Evolutionary conservation across 2,797 vertebrate genomes (phyloP).

Genomic region (Apogon talboti): DNA sequence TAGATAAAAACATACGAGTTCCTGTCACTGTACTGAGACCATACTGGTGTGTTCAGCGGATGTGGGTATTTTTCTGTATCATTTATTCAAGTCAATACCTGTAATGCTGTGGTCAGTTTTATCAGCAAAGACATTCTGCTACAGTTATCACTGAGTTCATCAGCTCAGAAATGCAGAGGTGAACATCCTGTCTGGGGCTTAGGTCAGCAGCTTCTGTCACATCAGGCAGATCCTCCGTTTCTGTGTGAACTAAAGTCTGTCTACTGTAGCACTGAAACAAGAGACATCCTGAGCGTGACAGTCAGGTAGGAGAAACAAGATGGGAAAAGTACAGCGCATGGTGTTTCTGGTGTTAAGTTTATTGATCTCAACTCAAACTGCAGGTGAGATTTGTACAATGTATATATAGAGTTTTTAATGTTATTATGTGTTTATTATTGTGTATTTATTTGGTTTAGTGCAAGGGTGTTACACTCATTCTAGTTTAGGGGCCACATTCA

Average conservation of each 20-base stretch:
- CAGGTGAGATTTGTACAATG: constrained; percentile 36
- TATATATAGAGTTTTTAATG: neutral
- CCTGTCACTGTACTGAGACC: neutral
- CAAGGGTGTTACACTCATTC: too few species aligned
- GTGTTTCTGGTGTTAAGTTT: constrained; percentile 34
- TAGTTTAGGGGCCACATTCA: too few species aligned
- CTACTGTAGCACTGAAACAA: neutral
- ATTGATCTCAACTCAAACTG: constrained; percentile 32
- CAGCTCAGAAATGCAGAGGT: constrained; percentile 1
- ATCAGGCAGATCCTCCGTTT: neutral
- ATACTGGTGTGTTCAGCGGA: neutral
- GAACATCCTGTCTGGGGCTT: constrained; percentile 30
- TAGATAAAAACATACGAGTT: neutral
- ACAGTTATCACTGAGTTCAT: constrained; percentile 15
- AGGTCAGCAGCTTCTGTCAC: constrained; percentile 10
- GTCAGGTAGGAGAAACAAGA: neutral
- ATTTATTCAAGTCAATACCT: neutral
- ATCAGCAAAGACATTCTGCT: constrained; percentile 14
- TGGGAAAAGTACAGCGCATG: constrained; percentile 18
- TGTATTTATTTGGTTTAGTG: neutral
- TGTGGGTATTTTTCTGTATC: constrained; percentile 8
- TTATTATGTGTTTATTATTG: neutral
- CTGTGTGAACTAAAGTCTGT: neutral
- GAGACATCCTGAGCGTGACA: neutral
- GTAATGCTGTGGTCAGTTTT: neutral